These are phyloP conservation scores for Cyprichromis sp. DNA, from an alignment of 2,113 vertebrate genomes.

Conservation along the genomic window DNA sequence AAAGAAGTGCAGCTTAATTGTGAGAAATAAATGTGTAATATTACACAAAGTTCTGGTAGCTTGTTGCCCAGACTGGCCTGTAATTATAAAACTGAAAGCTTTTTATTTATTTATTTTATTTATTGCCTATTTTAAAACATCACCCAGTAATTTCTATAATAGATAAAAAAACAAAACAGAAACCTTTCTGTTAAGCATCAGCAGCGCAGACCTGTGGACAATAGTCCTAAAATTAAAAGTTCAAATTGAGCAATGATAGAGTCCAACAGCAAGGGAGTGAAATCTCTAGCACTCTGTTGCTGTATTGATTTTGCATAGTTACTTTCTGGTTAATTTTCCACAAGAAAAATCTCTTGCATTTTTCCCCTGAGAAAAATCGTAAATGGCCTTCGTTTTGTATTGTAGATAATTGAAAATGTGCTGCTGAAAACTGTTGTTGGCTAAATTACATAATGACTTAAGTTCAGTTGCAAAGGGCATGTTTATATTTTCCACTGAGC, in stretches of 20 bases:
- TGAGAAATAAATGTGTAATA: neutral
- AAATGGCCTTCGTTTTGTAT: neutral
- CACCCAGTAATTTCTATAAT: neutral
- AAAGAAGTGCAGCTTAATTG: neutral
- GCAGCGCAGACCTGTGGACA: neutral
- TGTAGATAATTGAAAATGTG: constrained; percentile 8
- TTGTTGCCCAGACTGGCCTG: neutral
- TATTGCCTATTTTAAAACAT: neutral
- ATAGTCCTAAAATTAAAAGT: neutral
- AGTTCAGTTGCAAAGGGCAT: constrained; percentile 20
- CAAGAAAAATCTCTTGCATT: neutral
- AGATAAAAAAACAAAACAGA: neutral
- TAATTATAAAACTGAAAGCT: neutral
- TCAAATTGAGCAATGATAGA: neutral
- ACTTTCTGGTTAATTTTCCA: neutral
- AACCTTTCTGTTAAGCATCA: neutral
- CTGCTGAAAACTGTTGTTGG: constrained; percentile 14
- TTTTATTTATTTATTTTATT: neutral
- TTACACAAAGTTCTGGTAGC: neutral
- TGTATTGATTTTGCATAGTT: neutral
- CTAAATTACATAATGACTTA: constrained; percentile 44
- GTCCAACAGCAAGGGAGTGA: neutral
- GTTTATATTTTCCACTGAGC: constrained; percentile 42
- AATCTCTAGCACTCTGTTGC: neutral
- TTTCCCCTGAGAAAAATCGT: neutral